phyloP scores from a whole-genome alignment of 2,797 vertebrate genomes.

The Hyperoplus immaculatus region DNA sequence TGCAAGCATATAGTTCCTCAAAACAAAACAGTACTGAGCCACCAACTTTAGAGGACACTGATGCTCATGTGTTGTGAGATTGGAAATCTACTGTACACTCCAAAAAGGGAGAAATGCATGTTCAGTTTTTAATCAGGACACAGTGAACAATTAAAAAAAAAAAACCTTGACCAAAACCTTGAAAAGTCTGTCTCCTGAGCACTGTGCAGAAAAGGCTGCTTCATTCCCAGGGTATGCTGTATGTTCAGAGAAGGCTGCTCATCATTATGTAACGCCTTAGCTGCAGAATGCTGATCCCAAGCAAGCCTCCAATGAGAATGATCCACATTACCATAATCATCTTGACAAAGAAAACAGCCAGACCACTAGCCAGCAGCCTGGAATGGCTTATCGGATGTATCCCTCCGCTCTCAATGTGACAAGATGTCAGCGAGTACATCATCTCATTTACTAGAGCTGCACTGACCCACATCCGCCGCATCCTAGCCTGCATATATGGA shows the following conservation, averaged over 20 bases:
- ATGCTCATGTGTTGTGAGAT: not conserved
- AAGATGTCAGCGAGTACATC: conserved; percentile 4
- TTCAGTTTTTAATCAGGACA: not conserved
- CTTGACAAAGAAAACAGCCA: conserved; percentile 37
- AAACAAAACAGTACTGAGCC: conserved; percentile 2
- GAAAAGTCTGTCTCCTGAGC: not conserved
- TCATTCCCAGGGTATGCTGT: conserved; percentile 2
- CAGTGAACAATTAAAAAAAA: too few relatives aligned
- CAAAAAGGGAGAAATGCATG: not conserved
- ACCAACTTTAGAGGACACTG: not conserved
- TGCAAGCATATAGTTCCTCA: conserved; percentile 1
- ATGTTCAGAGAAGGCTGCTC: not conserved
- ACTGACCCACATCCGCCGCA: conserved; percentile 17
- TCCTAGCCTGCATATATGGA: not conserved
- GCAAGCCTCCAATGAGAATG: conserved; percentile 41
- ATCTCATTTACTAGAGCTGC: not conserved
- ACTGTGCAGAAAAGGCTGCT: conserved; percentile 3
- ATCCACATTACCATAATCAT: conserved; percentile 60
- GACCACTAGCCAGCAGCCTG: conserved; percentile 20
- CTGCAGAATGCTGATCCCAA: conserved; percentile 54
- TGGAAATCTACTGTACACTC: not conserved
- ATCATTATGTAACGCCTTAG: conserved; percentile 41
- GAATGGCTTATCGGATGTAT: not conserved
- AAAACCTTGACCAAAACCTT: too few relatives aligned
- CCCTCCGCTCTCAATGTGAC: not conserved